These are phyloP conservation scores for Halictus ligatus DNA, from an alignment of 2,888 invertebrate genomes.

Conservation along the genomic window DNA sequence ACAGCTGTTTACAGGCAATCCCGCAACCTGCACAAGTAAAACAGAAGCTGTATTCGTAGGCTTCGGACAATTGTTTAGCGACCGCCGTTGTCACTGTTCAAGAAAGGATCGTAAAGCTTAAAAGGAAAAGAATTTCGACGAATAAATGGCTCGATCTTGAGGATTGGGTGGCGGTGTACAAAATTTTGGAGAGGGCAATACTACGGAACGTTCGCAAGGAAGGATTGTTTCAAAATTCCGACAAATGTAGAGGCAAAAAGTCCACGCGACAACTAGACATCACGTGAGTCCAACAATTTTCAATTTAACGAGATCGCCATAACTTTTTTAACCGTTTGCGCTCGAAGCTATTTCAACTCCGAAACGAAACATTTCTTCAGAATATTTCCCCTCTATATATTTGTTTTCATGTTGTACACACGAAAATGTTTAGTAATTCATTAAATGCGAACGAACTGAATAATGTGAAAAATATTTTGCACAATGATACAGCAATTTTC, in stretches of 20 bases:
- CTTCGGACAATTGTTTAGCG: conserved; percentile 74
- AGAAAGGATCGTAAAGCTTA: conserved; percentile 74
- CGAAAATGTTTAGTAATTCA: too few species aligned
- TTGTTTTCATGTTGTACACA: too few species aligned
- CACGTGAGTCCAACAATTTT: conserved; percentile 68
- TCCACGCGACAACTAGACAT: conserved; percentile 75
- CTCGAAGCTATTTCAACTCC: too few species aligned
- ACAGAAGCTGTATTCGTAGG: conserved; percentile 63
- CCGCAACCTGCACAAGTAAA: conserved; percentile 36
- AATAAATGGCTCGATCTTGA: conserved; percentile 78
- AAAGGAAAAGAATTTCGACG: conserved; percentile 72
- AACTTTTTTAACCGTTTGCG: too few species aligned
- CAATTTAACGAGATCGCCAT: not conserved
- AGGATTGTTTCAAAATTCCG: conserved; percentile 30
- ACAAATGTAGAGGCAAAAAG: conserved; percentile 66
- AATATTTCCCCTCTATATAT: too few species aligned
- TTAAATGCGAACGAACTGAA: too few species aligned
- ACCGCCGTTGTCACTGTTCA: conserved; percentile 77
- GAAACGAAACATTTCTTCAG: too few species aligned
- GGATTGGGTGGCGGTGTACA: conserved; percentile 76
- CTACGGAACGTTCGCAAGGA: conserved; percentile 65
- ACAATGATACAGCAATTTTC: too few species aligned
- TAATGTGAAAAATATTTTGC: too few species aligned
- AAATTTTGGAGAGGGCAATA: conserved; percentile 74
- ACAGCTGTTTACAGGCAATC: conserved; percentile 58